A percentile compares a stretch with the other conserved stretches of the same genome.
Conservation (phyloP, 2,797 vertebrate species). For the Spatula clypeata region DNA sequence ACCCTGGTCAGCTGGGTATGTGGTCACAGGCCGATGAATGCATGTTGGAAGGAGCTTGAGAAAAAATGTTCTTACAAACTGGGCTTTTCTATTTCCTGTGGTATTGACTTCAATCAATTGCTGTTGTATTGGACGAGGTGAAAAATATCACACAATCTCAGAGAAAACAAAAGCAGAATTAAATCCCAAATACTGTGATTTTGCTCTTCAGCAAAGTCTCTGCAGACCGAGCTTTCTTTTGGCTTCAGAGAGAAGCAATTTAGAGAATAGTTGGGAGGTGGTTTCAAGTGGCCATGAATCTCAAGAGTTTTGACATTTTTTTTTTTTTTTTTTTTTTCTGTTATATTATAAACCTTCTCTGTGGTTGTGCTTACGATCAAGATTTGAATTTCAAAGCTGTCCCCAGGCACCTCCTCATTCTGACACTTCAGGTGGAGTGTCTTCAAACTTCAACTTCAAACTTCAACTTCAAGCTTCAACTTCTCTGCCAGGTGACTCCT, state of each 20-base stretch:
- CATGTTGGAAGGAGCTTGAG: not conserved
- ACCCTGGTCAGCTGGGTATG: not conserved
- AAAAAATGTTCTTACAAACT: not conserved
- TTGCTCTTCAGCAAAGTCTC: conserved; percentile 14
- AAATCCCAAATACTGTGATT: not conserved
- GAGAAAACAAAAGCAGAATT: conserved; percentile 34
- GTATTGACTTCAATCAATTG: not conserved
- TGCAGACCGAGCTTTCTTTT: conserved; percentile 17
- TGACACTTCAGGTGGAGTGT: not conserved
- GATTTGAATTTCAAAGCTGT: conserved; percentile 19
- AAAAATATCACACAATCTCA: not conserved
- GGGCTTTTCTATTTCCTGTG: not conserved
- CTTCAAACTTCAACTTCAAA: not conserved
- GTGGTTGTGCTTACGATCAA: not conserved
- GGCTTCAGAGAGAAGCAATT: conserved; percentile 31
- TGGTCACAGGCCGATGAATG: not conserved
- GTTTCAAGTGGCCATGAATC: conserved; percentile 40
- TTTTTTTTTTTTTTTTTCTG: not conserved
- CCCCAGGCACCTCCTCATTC: not conserved
- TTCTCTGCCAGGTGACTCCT: not conserved
- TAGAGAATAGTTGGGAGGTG: conserved; percentile 36
- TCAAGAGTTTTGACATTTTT: conserved; percentile 16
- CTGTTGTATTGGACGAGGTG: not conserved
- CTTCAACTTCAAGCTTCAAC: not conserved
- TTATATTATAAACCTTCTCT: not conserved